phyloP scores from a whole-genome alignment of 1,140 invertebrate genomes.

The Drosophila punjabiensis region DNA sequence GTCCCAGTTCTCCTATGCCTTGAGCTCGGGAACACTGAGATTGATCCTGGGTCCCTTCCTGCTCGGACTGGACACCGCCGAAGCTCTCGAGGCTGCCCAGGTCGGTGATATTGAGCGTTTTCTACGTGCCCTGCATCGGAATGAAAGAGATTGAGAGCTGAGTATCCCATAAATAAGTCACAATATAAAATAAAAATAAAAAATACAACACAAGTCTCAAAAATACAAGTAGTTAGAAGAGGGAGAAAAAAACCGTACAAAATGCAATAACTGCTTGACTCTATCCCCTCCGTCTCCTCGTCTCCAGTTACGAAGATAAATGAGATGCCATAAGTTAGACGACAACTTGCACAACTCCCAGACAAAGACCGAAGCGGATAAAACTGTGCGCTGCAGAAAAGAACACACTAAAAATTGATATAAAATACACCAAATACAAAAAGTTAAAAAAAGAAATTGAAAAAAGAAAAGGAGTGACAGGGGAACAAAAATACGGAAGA shows the following conservation, averaged over 20 bases:
- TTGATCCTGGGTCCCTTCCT: slow-evolving; percentile 96
- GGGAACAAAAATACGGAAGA: slow-evolving; percentile 21
- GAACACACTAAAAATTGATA: slow-evolving; percentile 71
- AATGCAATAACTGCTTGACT: slow-evolving; percentile 69
- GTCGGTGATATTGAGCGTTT: slow-evolving; percentile 95
- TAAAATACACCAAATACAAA: slow-evolving; percentile 50
- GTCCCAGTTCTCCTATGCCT: slow-evolving; percentile 95
- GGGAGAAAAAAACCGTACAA: slow-evolving; percentile 18
- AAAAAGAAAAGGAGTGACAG: not conserved
- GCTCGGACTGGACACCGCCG: slow-evolving; percentile 87
- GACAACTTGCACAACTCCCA: slow-evolving; percentile 71
- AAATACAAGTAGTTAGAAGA: not conserved
- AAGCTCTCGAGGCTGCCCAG: slow-evolving; percentile 94
- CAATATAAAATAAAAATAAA: slow-evolving; percentile 22
- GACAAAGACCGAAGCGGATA: slow-evolving; percentile 40
- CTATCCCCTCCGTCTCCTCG: not conserved
- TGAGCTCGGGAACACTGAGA: slow-evolving; percentile 96
- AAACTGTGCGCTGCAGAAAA: slow-evolving; percentile 38
- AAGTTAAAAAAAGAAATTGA: not conserved
- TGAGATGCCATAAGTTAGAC: slow-evolving; percentile 83
- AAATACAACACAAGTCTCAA: slow-evolving; percentile 10
- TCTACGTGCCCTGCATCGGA: slow-evolving; percentile 85
- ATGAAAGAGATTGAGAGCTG: slow-evolving; percentile 12
- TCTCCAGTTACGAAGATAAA: slow-evolving; percentile 77
- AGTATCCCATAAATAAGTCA: slow-evolving; percentile 38